Conservation (phyloP, 2,113 vertebrate genomes). For the Ctenomys sociabilis region DNA sequence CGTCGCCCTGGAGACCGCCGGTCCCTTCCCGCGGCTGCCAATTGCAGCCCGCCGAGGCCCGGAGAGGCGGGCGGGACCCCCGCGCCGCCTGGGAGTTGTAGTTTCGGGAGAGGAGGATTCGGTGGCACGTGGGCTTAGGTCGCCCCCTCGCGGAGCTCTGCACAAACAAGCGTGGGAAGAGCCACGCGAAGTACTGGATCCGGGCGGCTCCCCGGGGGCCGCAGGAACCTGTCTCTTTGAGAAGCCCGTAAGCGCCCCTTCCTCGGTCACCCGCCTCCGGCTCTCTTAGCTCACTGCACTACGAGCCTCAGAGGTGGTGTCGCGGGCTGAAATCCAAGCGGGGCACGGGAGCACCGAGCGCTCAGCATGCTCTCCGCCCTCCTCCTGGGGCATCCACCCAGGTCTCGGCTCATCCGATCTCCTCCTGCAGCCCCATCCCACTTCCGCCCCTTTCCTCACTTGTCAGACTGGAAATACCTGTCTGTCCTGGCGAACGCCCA, state of each 20-base stretch:
- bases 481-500: constrained; percentile 68
- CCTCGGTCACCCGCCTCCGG: not conserved
- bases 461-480: constrained; percentile 81
- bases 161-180: not conserved
- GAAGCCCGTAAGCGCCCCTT: not conserved
- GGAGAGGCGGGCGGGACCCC: constrained; percentile 55
- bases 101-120: not conserved
- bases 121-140: constrained; percentile 67
- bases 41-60: constrained; percentile 2
- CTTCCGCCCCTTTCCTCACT: constrained; percentile 20
- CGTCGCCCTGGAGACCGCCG: constrained; percentile 81
- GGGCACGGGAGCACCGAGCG: not conserved
- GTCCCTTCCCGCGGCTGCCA: constrained; percentile 65
- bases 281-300: not conserved
- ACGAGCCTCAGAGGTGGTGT: not conserved
- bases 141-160: constrained; percentile 75
- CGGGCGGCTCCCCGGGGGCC: not conserved
- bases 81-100: constrained; percentile 77
- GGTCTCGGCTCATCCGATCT: constrained; percentile 41
- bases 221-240: not conserved
- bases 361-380: not conserved
- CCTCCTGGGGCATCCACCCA: constrained; percentile 55
- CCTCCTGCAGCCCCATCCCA: not conserved
- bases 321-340: constrained; percentile 49
- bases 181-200: not conserved